Conservation (phyloP, 2,888 invertebrate species). For the Drosophila ezoana region DNA sequence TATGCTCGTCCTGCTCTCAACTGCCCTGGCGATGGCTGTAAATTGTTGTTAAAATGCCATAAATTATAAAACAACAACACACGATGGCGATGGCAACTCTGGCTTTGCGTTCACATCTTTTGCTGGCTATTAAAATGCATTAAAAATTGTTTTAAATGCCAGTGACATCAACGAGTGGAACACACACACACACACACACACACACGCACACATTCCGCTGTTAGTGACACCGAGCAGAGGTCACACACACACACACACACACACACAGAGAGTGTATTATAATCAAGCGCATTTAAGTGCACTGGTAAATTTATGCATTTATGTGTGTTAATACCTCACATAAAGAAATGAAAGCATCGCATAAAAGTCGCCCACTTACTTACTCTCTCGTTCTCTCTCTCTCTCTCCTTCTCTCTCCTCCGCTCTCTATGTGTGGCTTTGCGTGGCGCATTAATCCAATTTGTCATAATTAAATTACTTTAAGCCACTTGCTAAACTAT, state of each 20-base stretch:
- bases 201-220: neutral
- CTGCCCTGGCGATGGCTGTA: constrained; percentile 43
- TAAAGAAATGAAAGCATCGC: constrained; percentile 19
- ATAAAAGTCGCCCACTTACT: constrained; percentile 19
- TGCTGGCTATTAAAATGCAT: constrained; percentile 67
- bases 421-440: neutral
- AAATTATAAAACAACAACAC: constrained; percentile 65
- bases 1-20: neutral
- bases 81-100: neutral
- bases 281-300: constrained; percentile 53
- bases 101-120: constrained; percentile 21
- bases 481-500: constrained; percentile 63
- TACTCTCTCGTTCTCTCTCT: neutral
- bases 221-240: constrained; percentile 41
- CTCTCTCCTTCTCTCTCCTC: neutral
- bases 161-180: constrained; percentile 12
- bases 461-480: constrained; percentile 75
- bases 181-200: constrained; percentile 11
- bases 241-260: constrained; percentile 31
- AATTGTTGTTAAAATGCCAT: constrained; percentile 77
- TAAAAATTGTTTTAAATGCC: constrained; percentile 64
- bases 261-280: constrained; percentile 19
- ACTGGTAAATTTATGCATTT: constrained; percentile 34
- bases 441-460: constrained; percentile 61
- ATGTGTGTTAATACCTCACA: constrained; percentile 31